Evolutionary conservation across 2,888 invertebrate genomes (phyloP).

Genomic region (Octodonta nipae): DNA sequence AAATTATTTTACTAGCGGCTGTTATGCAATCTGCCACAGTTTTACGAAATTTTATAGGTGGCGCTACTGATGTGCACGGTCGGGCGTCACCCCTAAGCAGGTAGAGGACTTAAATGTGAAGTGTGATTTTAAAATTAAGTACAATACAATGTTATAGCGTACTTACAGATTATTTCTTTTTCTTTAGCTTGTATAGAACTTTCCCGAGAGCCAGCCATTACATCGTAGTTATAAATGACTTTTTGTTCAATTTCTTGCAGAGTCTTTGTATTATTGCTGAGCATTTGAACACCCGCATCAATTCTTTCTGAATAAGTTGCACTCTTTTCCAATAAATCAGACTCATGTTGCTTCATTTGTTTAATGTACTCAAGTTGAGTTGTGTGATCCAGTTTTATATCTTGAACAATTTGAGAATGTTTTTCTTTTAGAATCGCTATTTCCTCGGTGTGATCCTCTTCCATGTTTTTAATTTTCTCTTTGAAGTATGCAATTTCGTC

Average conservation of each 20-base stretch:
- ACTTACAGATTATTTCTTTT: constrained; percentile 41
- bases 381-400: constrained; percentile 40
- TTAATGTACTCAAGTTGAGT: constrained; percentile 47
- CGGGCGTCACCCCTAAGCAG: too few relatives aligned
- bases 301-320: constrained; percentile 40
- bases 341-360: constrained; percentile 42
- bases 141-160: too few relatives aligned
- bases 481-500: constrained; percentile 26
- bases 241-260: constrained; percentile 39
- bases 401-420: constrained; percentile 38
- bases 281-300: constrained; percentile 36
- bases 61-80: too few relatives aligned
- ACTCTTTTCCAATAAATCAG: constrained; percentile 39
- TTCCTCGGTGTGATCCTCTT: constrained; percentile 26
- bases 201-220: constrained; percentile 37
- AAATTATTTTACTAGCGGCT: too few relatives aligned
- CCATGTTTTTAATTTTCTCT: constrained; percentile 25
- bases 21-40: too few relatives aligned
- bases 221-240: constrained; percentile 36
- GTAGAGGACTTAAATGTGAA: too few relatives aligned
- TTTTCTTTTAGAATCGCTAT: constrained; percentile 40
- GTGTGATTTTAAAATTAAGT: too few relatives aligned
- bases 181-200: constrained; percentile 41
- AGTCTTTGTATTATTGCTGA: constrained; percentile 38
- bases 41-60: too few relatives aligned